Evolutionary conservation across 1,140 invertebrate genomes (phyloP).

Genomic region (Zophobas morio): DNA sequence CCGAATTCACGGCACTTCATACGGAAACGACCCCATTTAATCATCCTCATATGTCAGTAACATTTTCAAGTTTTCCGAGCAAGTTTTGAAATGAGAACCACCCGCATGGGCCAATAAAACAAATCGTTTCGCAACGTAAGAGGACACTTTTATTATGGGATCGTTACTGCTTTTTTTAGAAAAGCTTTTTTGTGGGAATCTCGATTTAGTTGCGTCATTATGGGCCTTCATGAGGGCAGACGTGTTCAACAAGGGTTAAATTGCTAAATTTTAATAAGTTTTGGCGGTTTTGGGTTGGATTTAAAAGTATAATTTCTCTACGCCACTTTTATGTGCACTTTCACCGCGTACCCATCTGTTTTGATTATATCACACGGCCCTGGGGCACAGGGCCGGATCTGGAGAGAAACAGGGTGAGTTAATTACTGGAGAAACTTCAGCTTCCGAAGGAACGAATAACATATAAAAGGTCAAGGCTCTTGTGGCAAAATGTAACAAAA

Average conservation of each 20-base stretch:
- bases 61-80: not conserved
- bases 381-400: constrained; percentile 2
- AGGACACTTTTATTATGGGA: constrained; percentile 21
- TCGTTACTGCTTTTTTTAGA: constrained; percentile 1
- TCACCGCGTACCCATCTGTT: constrained; percentile 13
- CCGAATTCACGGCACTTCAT: constrained; percentile 6
- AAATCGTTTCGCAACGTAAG: constrained; percentile 8
- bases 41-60: constrained; percentile 20
- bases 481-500: not conserved
- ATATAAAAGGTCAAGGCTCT: not conserved
- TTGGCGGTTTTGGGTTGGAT: not conserved
- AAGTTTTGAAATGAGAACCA: constrained; percentile 8
- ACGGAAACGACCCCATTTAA: constrained; percentile 11
- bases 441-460: not conserved
- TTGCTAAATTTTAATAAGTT: constrained; percentile 8
- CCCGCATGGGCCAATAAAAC: constrained; percentile 21
- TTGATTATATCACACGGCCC: constrained; percentile 31
- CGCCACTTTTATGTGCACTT: constrained; percentile 16
- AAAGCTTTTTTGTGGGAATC: constrained; percentile 3
- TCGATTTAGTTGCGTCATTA: not conserved
- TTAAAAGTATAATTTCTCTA: constrained; percentile 17
- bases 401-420: not conserved
- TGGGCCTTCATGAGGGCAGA: not conserved
- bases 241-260: constrained; percentile 11
- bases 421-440: not conserved